phyloP scores from a whole-genome alignment of 1,140 invertebrate species.

The Chlorops oryzae region DNA sequence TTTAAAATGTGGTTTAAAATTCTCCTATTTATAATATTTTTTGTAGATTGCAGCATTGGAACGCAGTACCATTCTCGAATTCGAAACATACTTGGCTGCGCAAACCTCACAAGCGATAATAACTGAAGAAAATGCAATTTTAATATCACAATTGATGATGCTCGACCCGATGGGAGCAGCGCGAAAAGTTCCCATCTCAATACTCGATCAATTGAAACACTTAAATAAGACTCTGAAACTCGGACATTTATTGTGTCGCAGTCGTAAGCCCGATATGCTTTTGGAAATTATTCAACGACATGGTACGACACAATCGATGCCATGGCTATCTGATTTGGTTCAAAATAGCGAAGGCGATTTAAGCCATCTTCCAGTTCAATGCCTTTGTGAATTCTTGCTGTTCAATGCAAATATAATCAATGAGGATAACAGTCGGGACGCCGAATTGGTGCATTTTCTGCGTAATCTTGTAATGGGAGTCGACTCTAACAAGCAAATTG shows the following conservation, averaged over 20 bases:
- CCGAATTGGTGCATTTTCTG: constrained; percentile 74
- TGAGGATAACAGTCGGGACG: constrained; percentile 46
- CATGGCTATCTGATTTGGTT: constrained; percentile 92
- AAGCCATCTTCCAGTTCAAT: constrained; percentile 76
- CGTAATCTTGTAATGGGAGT: constrained; percentile 59
- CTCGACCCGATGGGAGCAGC: constrained; percentile 79
- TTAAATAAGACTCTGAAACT: constrained; percentile 74
- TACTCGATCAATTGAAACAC: constrained; percentile 75
- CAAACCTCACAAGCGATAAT: constrained; percentile 79
- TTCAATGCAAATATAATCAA: constrained; percentile 54
- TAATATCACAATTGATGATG: constrained; percentile 74
- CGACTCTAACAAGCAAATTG: constrained; percentile 55
- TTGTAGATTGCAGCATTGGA: constrained; percentile 64
- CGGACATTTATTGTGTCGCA: constrained; percentile 85
- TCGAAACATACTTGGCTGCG: constrained; percentile 88
- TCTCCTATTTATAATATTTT: constrained; percentile 8
- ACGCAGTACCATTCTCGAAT: constrained; percentile 80
- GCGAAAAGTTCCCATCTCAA: constrained; percentile 66
- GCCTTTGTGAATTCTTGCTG: constrained; percentile 90
- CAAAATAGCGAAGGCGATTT: constrained; percentile 73
- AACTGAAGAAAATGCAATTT: constrained; percentile 81
- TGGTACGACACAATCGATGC: constrained; percentile 87
- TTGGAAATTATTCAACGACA: constrained; percentile 87
- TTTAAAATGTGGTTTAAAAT: constrained; percentile 15
- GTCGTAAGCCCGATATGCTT: constrained; percentile 84